Evolutionary conservation across 2,113 vertebrate species (phyloP).

Genomic region (Coryphaenoides rupestris): DNA sequence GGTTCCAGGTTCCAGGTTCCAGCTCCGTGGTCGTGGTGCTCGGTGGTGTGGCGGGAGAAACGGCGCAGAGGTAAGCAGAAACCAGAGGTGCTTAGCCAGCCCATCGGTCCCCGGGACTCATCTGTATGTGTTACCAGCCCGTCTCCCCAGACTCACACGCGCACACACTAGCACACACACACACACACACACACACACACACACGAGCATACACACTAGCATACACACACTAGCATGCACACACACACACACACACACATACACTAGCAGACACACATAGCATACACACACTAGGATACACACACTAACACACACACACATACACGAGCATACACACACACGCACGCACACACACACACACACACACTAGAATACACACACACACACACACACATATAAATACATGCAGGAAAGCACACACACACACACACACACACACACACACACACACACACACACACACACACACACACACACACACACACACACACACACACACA

Average conservation of each 20-base stretch:
- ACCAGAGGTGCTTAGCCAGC: slow-evolving; percentile 75
- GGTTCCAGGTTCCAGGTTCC: no score
- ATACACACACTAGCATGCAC: slow-evolving; percentile 4
- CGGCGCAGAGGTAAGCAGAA: slow-evolving; percentile 73
- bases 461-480: background rate
- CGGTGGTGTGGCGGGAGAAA: slow-evolving; percentile 40
- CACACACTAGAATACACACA: background rate
- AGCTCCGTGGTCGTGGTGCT: no score
- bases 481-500: background rate
- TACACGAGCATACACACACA: background rate
- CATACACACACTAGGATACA: slow-evolving; percentile 3
- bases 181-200: slow-evolving; percentile 23
- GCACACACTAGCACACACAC: slow-evolving; percentile 16
- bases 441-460: slow-evolving; percentile 4
- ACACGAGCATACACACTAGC: slow-evolving; percentile 6
- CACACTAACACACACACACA: background rate
- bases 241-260: no score
- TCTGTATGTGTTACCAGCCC: slow-evolving; percentile 73
- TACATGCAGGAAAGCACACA: no score
- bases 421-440: slow-evolving; percentile 19
- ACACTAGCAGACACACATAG: slow-evolving; percentile 1
- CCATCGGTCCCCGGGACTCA: slow-evolving; percentile 64
- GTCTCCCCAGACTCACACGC: slow-evolving; percentile 61
- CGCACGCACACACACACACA: no score
- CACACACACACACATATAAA: no score